phyloP scores from a whole-genome alignment of 2,888 invertebrate genomes.

The Microctonus hyperodae region DNA sequence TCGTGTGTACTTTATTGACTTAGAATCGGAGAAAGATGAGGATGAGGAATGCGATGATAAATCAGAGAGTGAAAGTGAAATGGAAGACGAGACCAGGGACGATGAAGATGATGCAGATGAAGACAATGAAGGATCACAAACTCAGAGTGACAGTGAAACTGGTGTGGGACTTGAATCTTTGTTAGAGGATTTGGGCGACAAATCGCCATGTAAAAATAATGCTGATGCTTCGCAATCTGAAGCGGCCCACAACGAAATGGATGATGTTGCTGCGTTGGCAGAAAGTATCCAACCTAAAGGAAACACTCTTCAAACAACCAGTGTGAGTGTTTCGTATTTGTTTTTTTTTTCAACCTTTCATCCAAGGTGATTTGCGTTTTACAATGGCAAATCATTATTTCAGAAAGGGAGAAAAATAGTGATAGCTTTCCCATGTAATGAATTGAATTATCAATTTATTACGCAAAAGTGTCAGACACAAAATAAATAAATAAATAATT shows the following conservation, averaged over 20 bases:
- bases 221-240: constrained; percentile 63
- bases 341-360: constrained; percentile 44
- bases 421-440: constrained; percentile 41
- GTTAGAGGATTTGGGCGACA: constrained; percentile 64
- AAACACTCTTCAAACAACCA: constrained; percentile 93
- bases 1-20: constrained; percentile 14
- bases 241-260: constrained; percentile 78
- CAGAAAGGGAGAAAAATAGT: constrained; percentile 55
- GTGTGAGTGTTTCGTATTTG: constrained; percentile 65
- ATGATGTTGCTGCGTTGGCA: constrained; percentile 92
- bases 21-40: constrained; percentile 50
- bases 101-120: constrained; percentile 45
- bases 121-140: constrained; percentile 41
- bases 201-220: constrained; percentile 40
- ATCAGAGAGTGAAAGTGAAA: constrained; percentile 54
- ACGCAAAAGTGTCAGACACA: constrained; percentile 42
- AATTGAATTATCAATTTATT: constrained; percentile 33
- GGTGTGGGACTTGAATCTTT: constrained; percentile 69
- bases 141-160: constrained; percentile 61
- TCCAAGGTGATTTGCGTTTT: constrained; percentile 51
- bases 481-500: too few relatives aligned
- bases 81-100: constrained; percentile 54
- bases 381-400: constrained; percentile 52
- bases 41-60: constrained; percentile 57
- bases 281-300: constrained; percentile 98